Percentiles rank a stretch among this genome's conserved stretches.
Conservation (phyloP, 2,797 vertebrate genomes). For the Acanthopagrus latus region DNA sequence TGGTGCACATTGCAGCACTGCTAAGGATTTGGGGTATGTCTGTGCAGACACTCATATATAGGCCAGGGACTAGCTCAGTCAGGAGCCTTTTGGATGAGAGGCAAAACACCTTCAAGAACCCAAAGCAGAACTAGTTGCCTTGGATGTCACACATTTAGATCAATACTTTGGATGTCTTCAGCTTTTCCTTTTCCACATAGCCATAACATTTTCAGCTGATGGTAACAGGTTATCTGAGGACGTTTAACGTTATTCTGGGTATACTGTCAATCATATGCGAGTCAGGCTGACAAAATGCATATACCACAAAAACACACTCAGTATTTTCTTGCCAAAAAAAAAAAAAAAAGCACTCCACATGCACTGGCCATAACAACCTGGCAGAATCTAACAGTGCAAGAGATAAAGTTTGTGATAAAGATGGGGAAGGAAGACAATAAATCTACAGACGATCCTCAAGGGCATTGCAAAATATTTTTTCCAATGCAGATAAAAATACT, state of each 20-base stretch:
- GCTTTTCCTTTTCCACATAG: not conserved
- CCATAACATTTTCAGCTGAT: not conserved
- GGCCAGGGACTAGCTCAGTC: not conserved
- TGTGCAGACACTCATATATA: not conserved
- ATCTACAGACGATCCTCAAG: not conserved
- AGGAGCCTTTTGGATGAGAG: not conserved
- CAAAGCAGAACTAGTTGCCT: not conserved
- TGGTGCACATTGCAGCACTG: not conserved
- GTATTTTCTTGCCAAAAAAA: not conserved
- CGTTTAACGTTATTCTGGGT: not conserved
- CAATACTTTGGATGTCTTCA: not conserved
- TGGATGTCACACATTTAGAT: not conserved
- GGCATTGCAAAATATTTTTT: not conserved
- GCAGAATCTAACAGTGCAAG: not conserved
- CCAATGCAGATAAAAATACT: not conserved
- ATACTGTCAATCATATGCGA: not conserved
- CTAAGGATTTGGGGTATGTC: not conserved
- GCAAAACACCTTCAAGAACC: not conserved
- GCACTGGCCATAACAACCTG: not conserved
- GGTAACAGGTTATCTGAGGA: not conserved
- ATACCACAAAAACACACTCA: not conserved
- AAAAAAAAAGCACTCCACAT: not conserved
- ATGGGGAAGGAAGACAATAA: not conserved
- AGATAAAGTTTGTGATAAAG: not conserved
- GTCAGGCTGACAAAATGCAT: not conserved